Base-by-base conservation (phyloP, 2,113 vertebrate species). In the Callipepla californica region DNA sequence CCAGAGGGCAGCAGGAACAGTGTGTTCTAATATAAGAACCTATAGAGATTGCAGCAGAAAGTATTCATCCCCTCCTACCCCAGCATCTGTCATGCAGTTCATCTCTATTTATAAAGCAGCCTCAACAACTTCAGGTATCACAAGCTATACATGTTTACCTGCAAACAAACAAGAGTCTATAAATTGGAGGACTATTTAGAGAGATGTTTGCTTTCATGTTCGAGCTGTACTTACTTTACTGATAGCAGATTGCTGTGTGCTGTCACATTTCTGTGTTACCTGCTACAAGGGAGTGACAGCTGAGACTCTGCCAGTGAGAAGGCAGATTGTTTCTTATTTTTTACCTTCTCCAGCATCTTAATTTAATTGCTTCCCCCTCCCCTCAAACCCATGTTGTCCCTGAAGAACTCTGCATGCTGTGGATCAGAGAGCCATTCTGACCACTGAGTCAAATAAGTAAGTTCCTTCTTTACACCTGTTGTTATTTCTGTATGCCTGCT, bases 401-500 rank as follows among this genome's bases (percentile, higher is more conserved):
- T n/a, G 38, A 79, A 34, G 47, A 79, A 79, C 8, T 30, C 28
- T 62, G 68, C 34, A 17, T 66, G 25, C 42, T 66, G 20, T 28
- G 23, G 44, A 44, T 38, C 76, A 44, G 47, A 79, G 21, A 79
- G 30, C 13, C 48, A 25, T 26, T 44, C 61, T 55, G 62, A n/a
- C 11, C 48, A 7, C 13, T 70, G 36, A 22, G 22, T 32, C 69
- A 42, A 77, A 83, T 42, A n/a, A 4, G 0, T 15, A 63, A 47
- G 34, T 66, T 73, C 10, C 75, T 95, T 87, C 90, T 88, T 78
- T 79, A 68, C 73, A 73, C 32, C 87, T 85, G 69, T 66, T 84
- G 88, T 93, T 94, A 88, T 94, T 96, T 90, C 75, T 93, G 30
- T 13, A 0, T 26, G 65, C 81, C 75, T 91, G 51, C 22, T 85